phyloP scores from a whole-genome alignment of 2,797 vertebrate genomes.

The Balearica regulorum region DNA sequence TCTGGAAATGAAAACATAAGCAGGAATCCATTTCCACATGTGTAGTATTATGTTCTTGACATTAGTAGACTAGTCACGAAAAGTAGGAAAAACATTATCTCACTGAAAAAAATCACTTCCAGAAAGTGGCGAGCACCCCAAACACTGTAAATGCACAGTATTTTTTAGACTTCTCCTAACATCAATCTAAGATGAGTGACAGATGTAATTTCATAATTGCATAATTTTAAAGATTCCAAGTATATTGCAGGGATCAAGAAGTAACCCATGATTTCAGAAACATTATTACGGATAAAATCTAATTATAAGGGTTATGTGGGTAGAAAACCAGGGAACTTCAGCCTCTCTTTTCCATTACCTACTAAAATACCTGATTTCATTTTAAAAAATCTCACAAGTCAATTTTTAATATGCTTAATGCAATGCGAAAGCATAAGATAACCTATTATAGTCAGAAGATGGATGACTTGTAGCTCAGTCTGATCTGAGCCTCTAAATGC shows the following conservation, averaged over 20 bases:
- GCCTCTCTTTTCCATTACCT: not conserved
- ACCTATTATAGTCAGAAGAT: slow-evolving; percentile 4
- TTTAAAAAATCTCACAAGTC: not conserved
- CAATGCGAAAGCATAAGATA: not conserved
- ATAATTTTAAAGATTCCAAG: not conserved
- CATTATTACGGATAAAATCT: not conserved
- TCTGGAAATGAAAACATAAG: slow-evolving; percentile 10
- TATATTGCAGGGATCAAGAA: not conserved
- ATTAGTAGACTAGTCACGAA: not conserved
- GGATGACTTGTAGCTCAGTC: not conserved
- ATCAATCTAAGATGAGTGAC: not conserved
- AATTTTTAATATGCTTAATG: slow-evolving; percentile 13
- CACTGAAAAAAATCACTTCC: not conserved
- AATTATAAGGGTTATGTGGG: not conserved
- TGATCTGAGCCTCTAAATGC: not conserved
- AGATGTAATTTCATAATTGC: not conserved
- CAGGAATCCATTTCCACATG: not conserved
- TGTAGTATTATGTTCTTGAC: not conserved
- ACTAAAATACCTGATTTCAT: not conserved
- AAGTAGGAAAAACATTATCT: not conserved
- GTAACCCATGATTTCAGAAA: not conserved
- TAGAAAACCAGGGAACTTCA: not conserved
- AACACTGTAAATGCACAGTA: not conserved
- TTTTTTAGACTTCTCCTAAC: not conserved
- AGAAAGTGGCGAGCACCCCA: not conserved